A percentile compares a stretch with the other conserved stretches of the same genome.
These are phyloP conservation scores for Cinara cedri DNA, from an alignment of 2,888 invertebrate genomes.

Conservation along the genomic window DNA sequence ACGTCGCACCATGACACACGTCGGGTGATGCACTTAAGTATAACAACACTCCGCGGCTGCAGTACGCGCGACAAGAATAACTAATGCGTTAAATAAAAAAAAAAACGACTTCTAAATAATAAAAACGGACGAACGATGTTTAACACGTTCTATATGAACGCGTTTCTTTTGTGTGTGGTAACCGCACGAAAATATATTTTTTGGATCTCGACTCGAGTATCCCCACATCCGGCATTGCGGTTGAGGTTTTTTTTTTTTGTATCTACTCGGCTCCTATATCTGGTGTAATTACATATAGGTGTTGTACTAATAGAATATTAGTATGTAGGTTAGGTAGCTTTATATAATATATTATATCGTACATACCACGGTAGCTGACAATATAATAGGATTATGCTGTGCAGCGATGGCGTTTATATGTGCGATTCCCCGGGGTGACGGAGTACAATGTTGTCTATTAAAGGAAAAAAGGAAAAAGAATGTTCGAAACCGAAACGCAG, in stretches of 20 bases:
- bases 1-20: no score
- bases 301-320: not conserved
- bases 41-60: not conserved
- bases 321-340: no score
- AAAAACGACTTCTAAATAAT: not conserved
- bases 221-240: constrained; percentile 20
- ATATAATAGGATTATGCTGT: no score
- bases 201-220: not conserved
- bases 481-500: no score
- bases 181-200: not conserved
- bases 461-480: no score
- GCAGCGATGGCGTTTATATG: no score
- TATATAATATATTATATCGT: no score
- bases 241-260: constrained; percentile 2
- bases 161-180: not conserved
- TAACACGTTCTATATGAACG: not conserved
- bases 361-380: no score
- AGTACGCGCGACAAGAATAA: not conserved
- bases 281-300: not conserved
- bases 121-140: not conserved
- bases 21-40: not conserved
- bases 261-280: no score
- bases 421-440: no score
- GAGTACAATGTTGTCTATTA: no score
- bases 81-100: not conserved